These are phyloP conservation scores for Panorpa germanica DNA, from an alignment of 2,888 invertebrate genomes.

Conservation along the genomic window DNA sequence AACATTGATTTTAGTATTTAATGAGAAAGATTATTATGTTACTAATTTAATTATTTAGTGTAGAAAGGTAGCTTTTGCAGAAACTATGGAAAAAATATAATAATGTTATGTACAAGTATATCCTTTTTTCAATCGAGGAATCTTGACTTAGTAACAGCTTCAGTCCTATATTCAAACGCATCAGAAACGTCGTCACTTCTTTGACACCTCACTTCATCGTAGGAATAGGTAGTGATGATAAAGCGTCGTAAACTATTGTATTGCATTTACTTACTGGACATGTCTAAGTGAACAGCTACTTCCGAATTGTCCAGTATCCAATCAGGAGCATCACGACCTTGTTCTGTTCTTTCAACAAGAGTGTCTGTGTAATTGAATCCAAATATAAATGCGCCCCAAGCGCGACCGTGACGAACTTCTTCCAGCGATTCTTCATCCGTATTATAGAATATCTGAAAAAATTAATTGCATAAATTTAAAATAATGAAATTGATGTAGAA, in stretches of 20 bases:
- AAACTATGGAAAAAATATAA: too few relatives aligned
- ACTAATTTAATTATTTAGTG: neutral
- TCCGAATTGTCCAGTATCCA: slow-evolving; percentile 40
- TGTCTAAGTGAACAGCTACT: slow-evolving; percentile 56
- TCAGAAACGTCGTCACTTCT: too few relatives aligned
- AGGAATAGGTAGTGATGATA: too few relatives aligned
- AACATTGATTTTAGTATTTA: slow-evolving; percentile 2
- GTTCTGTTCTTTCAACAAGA: slow-evolving; percentile 37
- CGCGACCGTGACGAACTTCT: slow-evolving; percentile 47
- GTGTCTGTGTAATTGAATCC: slow-evolving; percentile 55
- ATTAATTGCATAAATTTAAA: slow-evolving; percentile 7
- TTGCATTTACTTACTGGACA: slow-evolving; percentile 47
- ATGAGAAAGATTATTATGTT: slow-evolving; percentile 3
- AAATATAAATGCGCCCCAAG: slow-evolving; percentile 62
- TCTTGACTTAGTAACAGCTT: too few relatives aligned
- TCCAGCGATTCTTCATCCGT: slow-evolving; percentile 38
- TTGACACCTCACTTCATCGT: too few relatives aligned
- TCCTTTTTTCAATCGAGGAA: too few relatives aligned
- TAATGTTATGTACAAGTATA: too few relatives aligned
- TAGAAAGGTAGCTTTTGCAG: neutral
- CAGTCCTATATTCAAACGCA: too few relatives aligned
- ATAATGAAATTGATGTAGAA: slow-evolving; percentile 1
- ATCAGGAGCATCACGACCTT: slow-evolving; percentile 35
- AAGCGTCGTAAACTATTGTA: neutral
- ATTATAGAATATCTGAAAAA: slow-evolving; percentile 29